These are phyloP conservation scores for Bubalus kerabau DNA, from an alignment of 2,113 vertebrate genomes.

Conservation along the genomic window DNA sequence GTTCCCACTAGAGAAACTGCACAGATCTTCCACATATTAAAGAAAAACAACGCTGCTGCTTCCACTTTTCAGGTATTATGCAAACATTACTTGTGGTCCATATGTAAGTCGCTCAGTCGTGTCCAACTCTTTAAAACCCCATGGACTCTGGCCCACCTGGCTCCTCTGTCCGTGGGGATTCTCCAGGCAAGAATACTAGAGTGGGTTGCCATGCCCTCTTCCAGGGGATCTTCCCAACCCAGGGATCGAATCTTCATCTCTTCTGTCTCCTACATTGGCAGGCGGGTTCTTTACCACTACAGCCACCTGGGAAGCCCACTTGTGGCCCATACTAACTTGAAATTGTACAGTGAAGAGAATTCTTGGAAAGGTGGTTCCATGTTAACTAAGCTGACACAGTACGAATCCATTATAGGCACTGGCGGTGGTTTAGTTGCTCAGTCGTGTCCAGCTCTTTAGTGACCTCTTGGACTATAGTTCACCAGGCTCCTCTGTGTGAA, in stretches of 20 bases:
- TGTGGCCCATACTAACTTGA: neutral
- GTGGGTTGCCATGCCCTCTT: neutral
- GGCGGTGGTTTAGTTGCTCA: neutral
- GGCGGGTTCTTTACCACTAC: neutral
- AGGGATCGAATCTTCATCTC: neutral
- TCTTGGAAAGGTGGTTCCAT: neutral
- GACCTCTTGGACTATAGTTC: neutral
- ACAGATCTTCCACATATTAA: neutral
- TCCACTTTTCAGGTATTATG: neutral
- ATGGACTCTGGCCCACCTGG: neutral
- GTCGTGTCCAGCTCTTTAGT: neutral
- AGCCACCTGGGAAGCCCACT: neutral
- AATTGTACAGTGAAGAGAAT: neutral
- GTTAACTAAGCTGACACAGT: neutral
- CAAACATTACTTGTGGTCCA: neutral
- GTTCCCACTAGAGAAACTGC: neutral
- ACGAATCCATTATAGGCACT: neutral
- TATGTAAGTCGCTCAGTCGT: accelerated
- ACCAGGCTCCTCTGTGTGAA: too few relatives aligned
- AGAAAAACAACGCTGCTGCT: neutral
- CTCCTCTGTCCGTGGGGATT: neutral
- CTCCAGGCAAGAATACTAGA: neutral
- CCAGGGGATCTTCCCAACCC: neutral
- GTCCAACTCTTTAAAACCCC: neutral
- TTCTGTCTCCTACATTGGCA: neutral